These are phyloP conservation scores for Pasiphila rectangulata DNA, from an alignment of 2,888 invertebrate genomes.

Conservation along the genomic window DNA sequence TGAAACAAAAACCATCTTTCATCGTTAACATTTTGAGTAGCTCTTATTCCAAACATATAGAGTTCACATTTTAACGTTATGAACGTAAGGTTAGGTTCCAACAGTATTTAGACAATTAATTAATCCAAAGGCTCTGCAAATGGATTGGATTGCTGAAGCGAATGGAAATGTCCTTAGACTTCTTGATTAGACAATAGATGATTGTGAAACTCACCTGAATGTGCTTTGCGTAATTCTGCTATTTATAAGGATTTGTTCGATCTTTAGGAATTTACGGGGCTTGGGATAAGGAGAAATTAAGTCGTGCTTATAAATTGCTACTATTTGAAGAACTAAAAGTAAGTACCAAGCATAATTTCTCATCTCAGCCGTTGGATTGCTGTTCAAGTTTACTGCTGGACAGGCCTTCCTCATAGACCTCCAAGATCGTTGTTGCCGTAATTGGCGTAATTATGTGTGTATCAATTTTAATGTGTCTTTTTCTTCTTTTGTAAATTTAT, in stretches of 20 bases:
- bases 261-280: not conserved
- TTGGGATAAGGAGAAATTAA: not conserved
- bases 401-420: no score
- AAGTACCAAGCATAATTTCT: no score
- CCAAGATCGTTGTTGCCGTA: no score
- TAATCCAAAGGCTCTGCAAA: conserved; percentile 70
- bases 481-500: no score
- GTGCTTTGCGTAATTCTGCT: conserved; percentile 14
- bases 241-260: conserved; percentile 12
- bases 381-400: no score
- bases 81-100: conserved; percentile 3
- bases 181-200: conserved; percentile 45
- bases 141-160: conserved; percentile 72
- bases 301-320: no score
- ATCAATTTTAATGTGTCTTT: no score
- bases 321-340: no score
- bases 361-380: no score
- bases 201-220: conserved; percentile 31
- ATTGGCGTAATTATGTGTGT: no score
- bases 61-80: conserved; percentile 1
- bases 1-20: conserved; percentile 2
- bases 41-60: not conserved
- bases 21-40: not conserved
- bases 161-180: conserved; percentile 54
- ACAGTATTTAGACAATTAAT: conserved; percentile 60